Base-by-base conservation (phyloP, 2,888 invertebrate genomes). In the Cryptus viduatorius region DNA sequence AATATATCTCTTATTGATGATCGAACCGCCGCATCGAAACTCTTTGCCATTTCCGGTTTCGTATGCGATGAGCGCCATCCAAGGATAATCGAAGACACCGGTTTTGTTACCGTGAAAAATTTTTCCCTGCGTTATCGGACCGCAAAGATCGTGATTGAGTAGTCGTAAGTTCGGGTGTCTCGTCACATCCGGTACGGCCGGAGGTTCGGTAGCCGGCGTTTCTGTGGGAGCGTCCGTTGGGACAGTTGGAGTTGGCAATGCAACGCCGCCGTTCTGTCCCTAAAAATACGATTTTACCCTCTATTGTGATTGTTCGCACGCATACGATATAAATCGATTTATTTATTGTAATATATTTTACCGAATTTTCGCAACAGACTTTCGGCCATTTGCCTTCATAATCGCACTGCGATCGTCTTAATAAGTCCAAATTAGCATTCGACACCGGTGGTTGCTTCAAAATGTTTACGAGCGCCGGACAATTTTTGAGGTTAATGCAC, bases 21-120 rank as follows among this genome's bases (percentile, higher is more conserved):
- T 89, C 0, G 95, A 92, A 1, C 95, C 96, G 64, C 93, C 93
- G 73, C 91, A 93, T 69, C 89, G 92, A 80, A 90, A 92, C 77
- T 91, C 91, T 5, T 83, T 82, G 8, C 42, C 86, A 5, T 78
- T 48, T 10, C 92, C 88, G 50, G 90, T 91, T 19, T 91, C 86
- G 85, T 97, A 97, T 1, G 95, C 95, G n/a, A 97, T 91, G 1
- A 97, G 93, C 0, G 96, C 96, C 96, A 97, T 96, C 97, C 97
- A 97, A 0, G 97, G 97, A 93, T 95, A 96, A 88, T 97, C 96
- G 56, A 94, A 95, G 4, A 96, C 91, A 0, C 92, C 92, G 0
- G 97, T 96, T 81, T 94, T 93, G 64, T 95, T 94, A 0, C 97
- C 97, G 2, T 95, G 95, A 31, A 95, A 94, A 67, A 97, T 95